Conservation (phyloP, 1,140 invertebrate genomes). For the Drosophila tropicalis region DNA sequence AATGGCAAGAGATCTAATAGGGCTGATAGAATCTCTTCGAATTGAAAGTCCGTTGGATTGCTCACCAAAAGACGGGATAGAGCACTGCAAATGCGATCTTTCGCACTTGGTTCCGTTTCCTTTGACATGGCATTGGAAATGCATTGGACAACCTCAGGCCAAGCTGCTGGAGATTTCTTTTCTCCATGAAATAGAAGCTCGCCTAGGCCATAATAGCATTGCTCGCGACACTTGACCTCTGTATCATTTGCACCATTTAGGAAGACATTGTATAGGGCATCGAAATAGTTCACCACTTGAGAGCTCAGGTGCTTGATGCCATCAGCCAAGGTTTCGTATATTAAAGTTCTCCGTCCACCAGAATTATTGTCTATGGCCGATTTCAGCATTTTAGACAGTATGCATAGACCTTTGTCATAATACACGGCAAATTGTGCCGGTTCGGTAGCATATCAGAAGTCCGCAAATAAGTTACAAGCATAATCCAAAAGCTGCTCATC, state of each 20-base stretch:
- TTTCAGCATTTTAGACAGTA: conserved; percentile 85
- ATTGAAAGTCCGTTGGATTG: conserved; percentile 86
- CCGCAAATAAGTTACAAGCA: conserved; percentile 89
- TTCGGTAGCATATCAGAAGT: conserved; percentile 87
- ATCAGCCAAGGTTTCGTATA: conserved; percentile 89
- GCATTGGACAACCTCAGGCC: conserved; percentile 85
- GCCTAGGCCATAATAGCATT: conserved; percentile 90
- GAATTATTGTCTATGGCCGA: conserved; percentile 62
- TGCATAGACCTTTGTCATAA: conserved; percentile 86
- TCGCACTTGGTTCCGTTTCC: conserved; percentile 86
- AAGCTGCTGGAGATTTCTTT: conserved; percentile 68
- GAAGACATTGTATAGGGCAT: conserved; percentile 87
- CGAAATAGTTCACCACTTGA: conserved; percentile 85
- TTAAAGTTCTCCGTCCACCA: conserved; percentile 87
- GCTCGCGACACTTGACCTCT: conserved; percentile 89
- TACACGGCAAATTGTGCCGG: conserved; percentile 87
- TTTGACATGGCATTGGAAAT: conserved; percentile 86
- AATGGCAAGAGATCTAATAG: conserved; percentile 89
- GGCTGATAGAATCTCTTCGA: conserved; percentile 89
- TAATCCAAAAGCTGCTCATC: conserved; percentile 89
- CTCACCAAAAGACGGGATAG: conserved; percentile 89
- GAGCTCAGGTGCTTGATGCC: conserved; percentile 86
- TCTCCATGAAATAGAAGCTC: conserved; percentile 87
- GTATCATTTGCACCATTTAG: conserved; percentile 86
- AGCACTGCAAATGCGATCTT: conserved; percentile 92